Evolutionary conservation across 2,797 vertebrate species (phyloP), one percentile per base, ranked within the genome.

Genomic region (Chromis chromis): DNA sequence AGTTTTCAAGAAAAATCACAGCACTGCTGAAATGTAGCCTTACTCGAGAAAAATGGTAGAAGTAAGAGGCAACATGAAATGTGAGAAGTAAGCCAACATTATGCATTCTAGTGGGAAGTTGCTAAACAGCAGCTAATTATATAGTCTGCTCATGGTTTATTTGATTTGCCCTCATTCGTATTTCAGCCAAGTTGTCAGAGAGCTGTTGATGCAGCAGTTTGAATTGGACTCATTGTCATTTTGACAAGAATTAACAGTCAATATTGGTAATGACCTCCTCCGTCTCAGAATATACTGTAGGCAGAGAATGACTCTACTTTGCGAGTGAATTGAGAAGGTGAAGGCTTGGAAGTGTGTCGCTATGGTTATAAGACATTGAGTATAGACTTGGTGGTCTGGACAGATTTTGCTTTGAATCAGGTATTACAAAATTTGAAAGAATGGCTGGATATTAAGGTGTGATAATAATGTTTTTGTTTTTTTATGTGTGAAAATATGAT

Each of bases 91-190:
- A 82, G 46, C 57, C 44, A 61, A 49, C 33, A 48, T 68, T 52
- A 60, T 63, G 58, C 44, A 61, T 64, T 79, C 74, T 65, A 55
- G 68, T 33, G 78, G 74, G 66, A 82, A 65, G 79, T 44, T 66
- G 50, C 70, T 75, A 68, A 79, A 70, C 57, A 78, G 78, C 39
- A 22, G 58, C 59, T 74, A 71, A 88, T 83, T 76, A 78, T 65
- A 64, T 17, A 67, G 62, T 58, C 59, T 24, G 61, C 67, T 78
- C 62, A 69, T 59, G 53, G 28, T 61, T 82, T 61, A 61, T 81
- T 68, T 80, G 58, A 74, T 82, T 72, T 57, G 40, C 39, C 24
- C 57, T 63, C 12, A 57, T 54, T 68, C 24, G 22, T 39, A 52
- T 79, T 78, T 63, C 21, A 39, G 71, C 48, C 31, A 40, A 31